Evolutionary conservation across 2,113 vertebrate species (phyloP).

Genomic region (Nibea albiflora): DNA sequence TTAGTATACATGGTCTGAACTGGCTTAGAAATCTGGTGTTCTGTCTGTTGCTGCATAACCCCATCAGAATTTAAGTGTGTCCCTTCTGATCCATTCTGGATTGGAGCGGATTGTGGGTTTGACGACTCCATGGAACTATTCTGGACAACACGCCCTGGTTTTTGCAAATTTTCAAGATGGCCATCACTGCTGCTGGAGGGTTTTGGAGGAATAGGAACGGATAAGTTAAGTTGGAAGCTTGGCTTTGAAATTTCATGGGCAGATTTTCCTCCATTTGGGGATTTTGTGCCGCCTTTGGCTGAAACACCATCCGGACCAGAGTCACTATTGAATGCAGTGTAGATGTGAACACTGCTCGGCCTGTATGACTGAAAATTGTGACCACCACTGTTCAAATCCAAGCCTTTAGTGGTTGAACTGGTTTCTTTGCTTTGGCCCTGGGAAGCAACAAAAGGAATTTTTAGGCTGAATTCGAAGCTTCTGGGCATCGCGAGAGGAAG

Average conservation of each 20-base stretch:
- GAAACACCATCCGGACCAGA: background rate
- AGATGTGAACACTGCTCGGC: background rate
- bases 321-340: background rate
- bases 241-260: background rate
- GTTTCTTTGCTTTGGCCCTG: background rate
- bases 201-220: background rate
- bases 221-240: conserved; percentile 21
- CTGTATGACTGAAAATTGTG: background rate
- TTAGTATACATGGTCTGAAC: background rate
- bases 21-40: background rate
- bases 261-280: background rate
- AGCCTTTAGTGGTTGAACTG: background rate
- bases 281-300: background rate
- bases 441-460: conserved; percentile 6
- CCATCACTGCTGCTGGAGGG: background rate
- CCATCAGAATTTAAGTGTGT: background rate
- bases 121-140: background rate
- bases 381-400: background rate
- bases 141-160: background rate
- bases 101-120: background rate
- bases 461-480: conserved; percentile 15
- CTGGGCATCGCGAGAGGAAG: background rate
- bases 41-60: background rate
- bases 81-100: background rate
- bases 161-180: background rate